A percentile compares a stretch with the other conserved stretches of the same genome.
Conservation (phyloP, 2,797 vertebrate genomes). For the Buphagus erythrorhynchus region DNA sequence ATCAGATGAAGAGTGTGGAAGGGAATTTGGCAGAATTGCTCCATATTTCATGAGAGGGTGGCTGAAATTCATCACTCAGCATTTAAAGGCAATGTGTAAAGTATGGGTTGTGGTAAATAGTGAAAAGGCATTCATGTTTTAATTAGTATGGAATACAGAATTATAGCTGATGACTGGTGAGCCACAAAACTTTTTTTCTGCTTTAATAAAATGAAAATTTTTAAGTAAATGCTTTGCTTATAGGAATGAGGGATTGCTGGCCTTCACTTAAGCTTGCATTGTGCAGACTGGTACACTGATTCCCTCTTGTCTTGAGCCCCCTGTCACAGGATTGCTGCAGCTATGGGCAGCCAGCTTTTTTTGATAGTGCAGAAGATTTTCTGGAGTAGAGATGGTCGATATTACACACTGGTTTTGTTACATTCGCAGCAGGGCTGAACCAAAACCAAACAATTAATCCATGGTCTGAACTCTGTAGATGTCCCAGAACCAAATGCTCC, state of each 20-base stretch:
- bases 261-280: background rate
- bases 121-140: background rate
- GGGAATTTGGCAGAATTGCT: background rate
- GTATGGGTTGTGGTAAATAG: background rate
- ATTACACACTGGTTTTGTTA: background rate
- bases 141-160: background rate
- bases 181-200: background rate
- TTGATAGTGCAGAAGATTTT: background rate
- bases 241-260: background rate
- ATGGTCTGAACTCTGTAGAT: background rate
- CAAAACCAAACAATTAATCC: background rate
- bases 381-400: background rate
- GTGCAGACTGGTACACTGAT: background rate
- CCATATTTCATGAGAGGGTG: background rate
- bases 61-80: background rate
- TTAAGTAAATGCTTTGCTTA: background rate
- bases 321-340: background rate
- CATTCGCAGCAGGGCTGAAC: background rate
- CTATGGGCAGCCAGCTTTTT: background rate
- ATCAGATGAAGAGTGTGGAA: background rate
- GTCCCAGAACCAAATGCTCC: background rate
- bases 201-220: background rate
- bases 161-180: background rate
- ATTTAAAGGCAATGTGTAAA: background rate
- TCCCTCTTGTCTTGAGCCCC: background rate